A percentile compares a stretch with the other conserved stretches of the same genome.
These are phyloP conservation scores for Amphipyra berbera DNA, from an alignment of 2,888 invertebrate genomes.

Conservation along the genomic window DNA sequence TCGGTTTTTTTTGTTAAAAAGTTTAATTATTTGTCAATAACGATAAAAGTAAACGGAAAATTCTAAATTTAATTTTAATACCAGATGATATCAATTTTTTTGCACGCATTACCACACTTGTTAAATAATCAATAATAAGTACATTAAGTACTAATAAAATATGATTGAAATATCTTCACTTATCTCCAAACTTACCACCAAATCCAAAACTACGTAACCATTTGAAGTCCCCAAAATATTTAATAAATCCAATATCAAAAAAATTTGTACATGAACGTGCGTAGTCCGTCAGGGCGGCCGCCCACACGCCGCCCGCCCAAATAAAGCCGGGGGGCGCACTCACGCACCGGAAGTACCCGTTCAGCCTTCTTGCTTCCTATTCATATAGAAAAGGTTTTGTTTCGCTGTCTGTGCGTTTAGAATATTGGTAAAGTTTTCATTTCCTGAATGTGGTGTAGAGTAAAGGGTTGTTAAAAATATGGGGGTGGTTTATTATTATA, in stretches of 20 bases:
- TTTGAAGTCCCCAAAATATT: constrained; percentile 54
- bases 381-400: constrained; percentile 54
- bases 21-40: no score
- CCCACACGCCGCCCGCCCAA: constrained; percentile 62
- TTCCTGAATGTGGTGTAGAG: constrained; percentile 27
- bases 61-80: no score
- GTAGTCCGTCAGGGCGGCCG: constrained; percentile 58
- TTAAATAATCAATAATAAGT: no score
- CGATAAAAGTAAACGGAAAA: no score
- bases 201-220: constrained; percentile 40
- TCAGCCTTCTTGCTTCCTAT: constrained; percentile 71
- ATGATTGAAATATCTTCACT: neutral
- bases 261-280: constrained; percentile 67
- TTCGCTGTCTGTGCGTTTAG: constrained; percentile 43
- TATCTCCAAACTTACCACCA: neutral
- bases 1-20: no score
- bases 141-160: no score
- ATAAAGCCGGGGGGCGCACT: constrained; percentile 60
- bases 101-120: no score
- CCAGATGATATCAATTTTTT: no score
- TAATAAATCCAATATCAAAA: constrained; percentile 61
- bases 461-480: constrained; percentile 3
- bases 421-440: constrained; percentile 48
- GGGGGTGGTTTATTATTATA: neutral
- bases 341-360: constrained; percentile 76